These are phyloP conservation scores for Typhlomys cinereus DNA, from an alignment of 2,113 vertebrate genomes.

Conservation along the genomic window DNA sequence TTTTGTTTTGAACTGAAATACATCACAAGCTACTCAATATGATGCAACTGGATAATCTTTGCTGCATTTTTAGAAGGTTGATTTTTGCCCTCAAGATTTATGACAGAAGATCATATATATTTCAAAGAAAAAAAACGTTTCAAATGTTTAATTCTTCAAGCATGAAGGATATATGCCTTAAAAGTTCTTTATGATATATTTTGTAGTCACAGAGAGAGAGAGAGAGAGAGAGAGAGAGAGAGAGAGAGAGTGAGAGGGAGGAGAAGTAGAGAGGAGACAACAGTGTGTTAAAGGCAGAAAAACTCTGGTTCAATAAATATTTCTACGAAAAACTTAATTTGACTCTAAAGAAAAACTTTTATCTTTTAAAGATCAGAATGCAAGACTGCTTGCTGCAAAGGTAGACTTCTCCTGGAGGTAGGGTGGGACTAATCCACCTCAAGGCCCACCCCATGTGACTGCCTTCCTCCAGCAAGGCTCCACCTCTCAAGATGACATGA, in stretches of 20 bases:
- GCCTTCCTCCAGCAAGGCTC: no score
- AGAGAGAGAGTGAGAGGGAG: neutral
- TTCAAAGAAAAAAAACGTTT: conserved; percentile 34
- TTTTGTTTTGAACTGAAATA: conserved; percentile 59
- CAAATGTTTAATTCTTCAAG: conserved; percentile 5
- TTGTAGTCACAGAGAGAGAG: neutral
- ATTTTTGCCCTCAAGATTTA: neutral
- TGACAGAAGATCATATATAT: neutral
- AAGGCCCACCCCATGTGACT: no score
- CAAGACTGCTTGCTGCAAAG: no score
- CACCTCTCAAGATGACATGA: no score
- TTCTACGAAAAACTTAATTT: neutral
- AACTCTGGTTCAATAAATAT: neutral
- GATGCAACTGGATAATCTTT: neutral
- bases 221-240: neutral
- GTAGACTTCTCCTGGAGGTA: no score
- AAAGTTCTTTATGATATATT: neutral
- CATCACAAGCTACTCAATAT: neutral
- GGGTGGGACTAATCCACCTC: no score
- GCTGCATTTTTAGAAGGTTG: conserved; percentile 38
- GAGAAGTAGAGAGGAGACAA: neutral
- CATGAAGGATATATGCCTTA: neutral
- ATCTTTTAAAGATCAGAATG: no score
- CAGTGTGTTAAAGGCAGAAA: neutral
- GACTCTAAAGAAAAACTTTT: neutral